Evolutionary conservation across 2,113 vertebrate genomes (phyloP).

Genomic region (Takifugu bimaculatus): DNA sequence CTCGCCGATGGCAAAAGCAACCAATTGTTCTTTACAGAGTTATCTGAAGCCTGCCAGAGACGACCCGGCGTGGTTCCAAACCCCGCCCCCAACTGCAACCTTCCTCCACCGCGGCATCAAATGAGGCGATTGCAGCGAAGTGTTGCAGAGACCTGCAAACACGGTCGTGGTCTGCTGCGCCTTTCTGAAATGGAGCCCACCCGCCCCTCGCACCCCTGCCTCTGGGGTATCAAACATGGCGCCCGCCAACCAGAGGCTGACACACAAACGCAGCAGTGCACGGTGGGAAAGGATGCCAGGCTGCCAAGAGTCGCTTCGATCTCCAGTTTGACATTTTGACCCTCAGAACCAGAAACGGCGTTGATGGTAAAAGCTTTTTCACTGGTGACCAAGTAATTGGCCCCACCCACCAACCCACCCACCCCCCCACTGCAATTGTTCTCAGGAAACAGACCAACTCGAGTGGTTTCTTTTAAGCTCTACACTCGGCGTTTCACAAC

Average conservation of each 20-base stretch:
- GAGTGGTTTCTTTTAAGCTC: too few species aligned
- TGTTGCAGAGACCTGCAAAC: conserved; percentile 62
- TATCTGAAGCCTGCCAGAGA: conserved; percentile 17
- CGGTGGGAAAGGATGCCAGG: too few species aligned
- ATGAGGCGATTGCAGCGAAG: conserved; percentile 56
- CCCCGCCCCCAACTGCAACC: conserved; percentile 49
- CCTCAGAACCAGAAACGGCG: too few species aligned
- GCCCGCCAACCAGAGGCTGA: neutral
- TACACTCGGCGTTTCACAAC: too few species aligned
- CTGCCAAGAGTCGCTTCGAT: too few species aligned
- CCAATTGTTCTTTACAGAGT: conserved; percentile 10
- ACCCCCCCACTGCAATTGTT: too few species aligned
- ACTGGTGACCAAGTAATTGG: too few species aligned
- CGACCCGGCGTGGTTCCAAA: conserved; percentile 25
- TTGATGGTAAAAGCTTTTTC: too few species aligned
- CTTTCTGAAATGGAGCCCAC: conserved; percentile 52
- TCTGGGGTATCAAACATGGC: neutral
- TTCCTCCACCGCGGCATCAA: conserved; percentile 35
- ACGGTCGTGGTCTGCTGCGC: conserved; percentile 43
- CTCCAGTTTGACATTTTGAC: too few species aligned
- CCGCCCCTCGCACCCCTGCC: conserved; percentile 10
- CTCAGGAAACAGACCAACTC: too few species aligned
- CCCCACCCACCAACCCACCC: too few species aligned
- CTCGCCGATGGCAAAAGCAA: conserved; percentile 2
- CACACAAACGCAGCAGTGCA: conserved; percentile 4